These are phyloP conservation scores for Menidia menidia DNA, from an alignment of 2,797 vertebrate genomes.

Conservation along the genomic window DNA sequence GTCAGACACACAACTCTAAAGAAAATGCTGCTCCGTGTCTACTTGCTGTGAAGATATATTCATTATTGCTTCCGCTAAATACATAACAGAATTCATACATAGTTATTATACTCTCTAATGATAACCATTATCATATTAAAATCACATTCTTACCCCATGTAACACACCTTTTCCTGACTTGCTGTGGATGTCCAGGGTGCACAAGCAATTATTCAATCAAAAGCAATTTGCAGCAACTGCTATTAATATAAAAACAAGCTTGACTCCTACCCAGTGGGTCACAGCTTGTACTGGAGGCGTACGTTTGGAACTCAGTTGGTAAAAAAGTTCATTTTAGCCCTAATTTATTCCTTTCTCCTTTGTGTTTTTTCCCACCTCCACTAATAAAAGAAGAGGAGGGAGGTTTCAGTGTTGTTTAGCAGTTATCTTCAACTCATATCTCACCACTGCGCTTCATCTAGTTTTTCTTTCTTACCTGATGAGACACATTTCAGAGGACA, in stretches of 20 bases:
- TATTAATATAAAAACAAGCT: not conserved
- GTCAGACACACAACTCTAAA: not conserved
- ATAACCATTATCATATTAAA: not conserved
- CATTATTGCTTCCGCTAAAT: not conserved
- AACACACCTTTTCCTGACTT: not conserved
- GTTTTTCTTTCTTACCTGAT: slow-evolving; percentile 19
- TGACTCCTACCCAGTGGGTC: slow-evolving; percentile 2
- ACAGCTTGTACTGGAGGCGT: slow-evolving; percentile 12
- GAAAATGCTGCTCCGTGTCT: not conserved
- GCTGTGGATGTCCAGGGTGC: not conserved
- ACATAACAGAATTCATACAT: not conserved
- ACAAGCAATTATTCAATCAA: not conserved
- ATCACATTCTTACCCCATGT: not conserved
- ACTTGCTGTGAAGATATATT: not conserved
- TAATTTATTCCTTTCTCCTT: slow-evolving; percentile 19
- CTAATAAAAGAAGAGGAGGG: slow-evolving; percentile 24
- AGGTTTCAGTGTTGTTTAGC: slow-evolving; percentile 12
- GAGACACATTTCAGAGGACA: slow-evolving; percentile 10
- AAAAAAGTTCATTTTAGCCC: slow-evolving; percentile 2
- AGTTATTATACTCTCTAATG: not conserved
- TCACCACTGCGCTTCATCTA: slow-evolving; percentile 1
- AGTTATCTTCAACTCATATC: slow-evolving; percentile 8
- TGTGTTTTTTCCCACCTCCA: slow-evolving; percentile 11
- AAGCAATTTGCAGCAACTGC: not conserved
- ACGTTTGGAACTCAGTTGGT: not conserved